Percentiles rank a stretch among this genome's conserved stretches.
Conservation (phyloP, 2,113 vertebrate genomes). For the Castor canadensis region DNA sequence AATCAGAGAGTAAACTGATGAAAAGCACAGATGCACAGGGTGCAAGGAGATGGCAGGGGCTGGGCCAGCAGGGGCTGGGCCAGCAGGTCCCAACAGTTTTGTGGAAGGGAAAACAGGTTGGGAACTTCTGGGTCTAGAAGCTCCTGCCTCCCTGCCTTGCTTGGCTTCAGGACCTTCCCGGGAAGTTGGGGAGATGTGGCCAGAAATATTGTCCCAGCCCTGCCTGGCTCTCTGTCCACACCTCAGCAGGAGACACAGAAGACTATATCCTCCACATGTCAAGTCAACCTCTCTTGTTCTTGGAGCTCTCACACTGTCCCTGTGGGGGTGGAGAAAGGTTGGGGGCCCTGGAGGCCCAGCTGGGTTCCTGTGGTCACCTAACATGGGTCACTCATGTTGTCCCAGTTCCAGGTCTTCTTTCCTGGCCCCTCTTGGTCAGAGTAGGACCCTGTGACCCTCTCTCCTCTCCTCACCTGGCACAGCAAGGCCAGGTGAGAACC, state of each 20-base stretch:
- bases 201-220: not conserved
- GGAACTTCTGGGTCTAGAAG: not conserved
- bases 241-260: not conserved
- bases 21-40: not conserved
- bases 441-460: not conserved
- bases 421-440: not conserved
- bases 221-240: not conserved
- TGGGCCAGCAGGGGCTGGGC: not conserved
- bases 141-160: too few relatives aligned
- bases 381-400: not conserved
- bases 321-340: not conserved
- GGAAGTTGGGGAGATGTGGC: not conserved
- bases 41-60: fast-evolving
- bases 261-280: not conserved
- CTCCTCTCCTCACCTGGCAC: not conserved
- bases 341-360: not conserved
- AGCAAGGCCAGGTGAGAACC: not conserved
- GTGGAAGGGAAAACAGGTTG: not conserved
- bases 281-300: not conserved
- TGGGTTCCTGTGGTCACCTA: not conserved
- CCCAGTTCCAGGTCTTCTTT: not conserved
- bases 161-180: not conserved
- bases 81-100: not conserved
- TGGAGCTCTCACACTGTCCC: not conserved
- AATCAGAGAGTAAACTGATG: not conserved